Conservation (phyloP, 1,140 invertebrate genomes). For the Ceratina calcarata region DNA sequence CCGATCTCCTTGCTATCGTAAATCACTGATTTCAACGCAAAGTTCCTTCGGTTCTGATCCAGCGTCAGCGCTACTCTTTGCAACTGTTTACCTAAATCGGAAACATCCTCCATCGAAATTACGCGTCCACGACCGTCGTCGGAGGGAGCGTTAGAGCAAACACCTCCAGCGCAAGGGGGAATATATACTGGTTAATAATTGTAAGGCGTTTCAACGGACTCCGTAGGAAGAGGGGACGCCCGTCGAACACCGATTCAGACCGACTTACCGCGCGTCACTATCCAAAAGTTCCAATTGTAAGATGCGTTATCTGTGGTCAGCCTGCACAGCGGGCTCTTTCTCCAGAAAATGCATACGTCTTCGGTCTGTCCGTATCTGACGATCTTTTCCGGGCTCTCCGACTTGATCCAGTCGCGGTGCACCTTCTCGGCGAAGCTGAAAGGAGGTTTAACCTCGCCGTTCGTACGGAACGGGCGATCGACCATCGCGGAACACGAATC, state of each 20-base stretch:
- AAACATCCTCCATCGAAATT: not conserved
- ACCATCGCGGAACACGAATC: conserved; percentile 1
- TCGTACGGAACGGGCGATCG: not conserved
- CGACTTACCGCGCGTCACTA: conserved; percentile 56
- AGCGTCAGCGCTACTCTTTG: conserved; percentile 86
- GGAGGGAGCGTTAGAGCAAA: no score
- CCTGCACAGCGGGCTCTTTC: conserved; percentile 17
- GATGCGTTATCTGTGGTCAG: not conserved
- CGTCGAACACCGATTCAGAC: not conserved
- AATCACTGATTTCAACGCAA: conserved; percentile 82
- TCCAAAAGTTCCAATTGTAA: conserved; percentile 63
- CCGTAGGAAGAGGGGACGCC: no score
- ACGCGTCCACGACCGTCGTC: no score
- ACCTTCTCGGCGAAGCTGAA: conserved; percentile 35
- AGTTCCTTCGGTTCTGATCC: conserved; percentile 87
- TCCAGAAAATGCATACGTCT: conserved; percentile 7
- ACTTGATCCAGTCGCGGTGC: conserved; percentile 48
- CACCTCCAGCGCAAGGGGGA: no score
- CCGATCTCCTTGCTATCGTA: conserved; percentile 59
- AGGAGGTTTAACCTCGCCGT: conserved; percentile 2
- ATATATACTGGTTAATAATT: no score
- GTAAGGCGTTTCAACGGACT: no score
- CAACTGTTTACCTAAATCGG: conserved; percentile 70
- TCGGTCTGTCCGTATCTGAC: conserved; percentile 8
- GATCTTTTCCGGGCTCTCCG: conserved; percentile 22